Percentiles rank a stretch among this genome's conserved stretches.
These are phyloP conservation scores for Agriopis leucophaearia DNA, from an alignment of 2,888 invertebrate genomes.

Conservation along the genomic window DNA sequence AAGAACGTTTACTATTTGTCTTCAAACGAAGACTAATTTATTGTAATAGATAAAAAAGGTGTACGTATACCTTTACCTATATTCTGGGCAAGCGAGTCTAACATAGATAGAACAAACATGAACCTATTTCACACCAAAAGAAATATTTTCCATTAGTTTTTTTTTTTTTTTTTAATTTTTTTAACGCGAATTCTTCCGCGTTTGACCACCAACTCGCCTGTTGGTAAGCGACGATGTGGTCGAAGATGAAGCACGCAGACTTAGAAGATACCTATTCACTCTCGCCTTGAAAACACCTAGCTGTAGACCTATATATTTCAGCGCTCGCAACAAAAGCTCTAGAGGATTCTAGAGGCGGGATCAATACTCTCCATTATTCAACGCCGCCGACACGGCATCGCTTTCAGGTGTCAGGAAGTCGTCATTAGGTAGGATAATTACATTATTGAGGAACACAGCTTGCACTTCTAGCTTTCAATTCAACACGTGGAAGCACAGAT, in stretches of 20 bases:
- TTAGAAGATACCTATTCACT: too few relatives aligned
- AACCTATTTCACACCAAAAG: background rate
- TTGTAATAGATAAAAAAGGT: too few relatives aligned
- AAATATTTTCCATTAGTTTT: background rate
- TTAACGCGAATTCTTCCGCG: too few relatives aligned
- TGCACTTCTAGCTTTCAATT: slow-evolving; percentile 33
- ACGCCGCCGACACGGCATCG: slow-evolving; percentile 37
- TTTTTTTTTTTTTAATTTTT: too few relatives aligned
- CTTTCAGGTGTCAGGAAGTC: slow-evolving; percentile 37
- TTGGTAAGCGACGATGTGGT: too few relatives aligned
- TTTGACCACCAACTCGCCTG: too few relatives aligned
- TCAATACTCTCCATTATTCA: slow-evolving; percentile 44
- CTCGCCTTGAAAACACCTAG: too few relatives aligned
- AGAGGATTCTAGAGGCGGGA: slow-evolving; percentile 12
- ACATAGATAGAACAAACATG: background rate
- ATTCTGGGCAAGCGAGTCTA: background rate
- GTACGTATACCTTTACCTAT: background rate
- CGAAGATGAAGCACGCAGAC: too few relatives aligned
- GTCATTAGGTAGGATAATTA: slow-evolving; percentile 21
- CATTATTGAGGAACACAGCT: slow-evolving; percentile 22
- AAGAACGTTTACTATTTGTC: too few relatives aligned
- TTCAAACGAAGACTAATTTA: too few relatives aligned
- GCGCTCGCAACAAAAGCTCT: slow-evolving; percentile 1
- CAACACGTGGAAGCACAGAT: slow-evolving; percentile 1
- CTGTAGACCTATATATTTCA: background rate